phyloP scores from a whole-genome alignment of 2,113 vertebrate genomes.

The Girardinichthys multiradiatus region DNA sequence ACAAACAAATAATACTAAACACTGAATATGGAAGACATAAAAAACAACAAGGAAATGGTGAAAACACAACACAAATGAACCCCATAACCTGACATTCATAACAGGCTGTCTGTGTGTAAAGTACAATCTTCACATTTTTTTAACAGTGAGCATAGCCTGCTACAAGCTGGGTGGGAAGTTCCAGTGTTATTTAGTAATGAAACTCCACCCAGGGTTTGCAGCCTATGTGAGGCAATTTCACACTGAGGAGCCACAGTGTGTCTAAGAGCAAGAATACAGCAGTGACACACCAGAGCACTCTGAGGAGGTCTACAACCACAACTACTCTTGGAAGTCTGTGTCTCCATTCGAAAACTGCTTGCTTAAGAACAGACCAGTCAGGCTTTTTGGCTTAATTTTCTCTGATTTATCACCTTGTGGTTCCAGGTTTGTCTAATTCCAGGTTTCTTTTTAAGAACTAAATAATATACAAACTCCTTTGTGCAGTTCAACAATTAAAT shows the following conservation, averaged over 20 bases:
- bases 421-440: too few species aligned
- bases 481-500: too few species aligned
- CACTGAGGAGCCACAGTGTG: background rate
- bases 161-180: slow-evolving; percentile 3
- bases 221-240: background rate
- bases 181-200: background rate
- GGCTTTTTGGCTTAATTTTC: background rate
- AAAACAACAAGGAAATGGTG: too few species aligned
- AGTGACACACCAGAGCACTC: background rate
- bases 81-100: too few species aligned
- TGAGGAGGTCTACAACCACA: background rate
- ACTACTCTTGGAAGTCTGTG: background rate
- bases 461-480: too few species aligned
- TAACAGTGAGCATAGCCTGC: background rate
- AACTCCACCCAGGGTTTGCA: background rate
- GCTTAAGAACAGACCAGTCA: too few species aligned
- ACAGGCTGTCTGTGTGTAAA: background rate
- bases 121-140: background rate
- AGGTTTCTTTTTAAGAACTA: too few species aligned
- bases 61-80: too few species aligned
- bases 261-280: background rate
- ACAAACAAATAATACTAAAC: too few species aligned
- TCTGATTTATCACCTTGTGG: background rate
- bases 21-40: too few species aligned
- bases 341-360: background rate